These are phyloP conservation scores for Malurus leucopterus DNA, from an alignment of 2,797 vertebrate genomes.

Conservation along the genomic window DNA sequence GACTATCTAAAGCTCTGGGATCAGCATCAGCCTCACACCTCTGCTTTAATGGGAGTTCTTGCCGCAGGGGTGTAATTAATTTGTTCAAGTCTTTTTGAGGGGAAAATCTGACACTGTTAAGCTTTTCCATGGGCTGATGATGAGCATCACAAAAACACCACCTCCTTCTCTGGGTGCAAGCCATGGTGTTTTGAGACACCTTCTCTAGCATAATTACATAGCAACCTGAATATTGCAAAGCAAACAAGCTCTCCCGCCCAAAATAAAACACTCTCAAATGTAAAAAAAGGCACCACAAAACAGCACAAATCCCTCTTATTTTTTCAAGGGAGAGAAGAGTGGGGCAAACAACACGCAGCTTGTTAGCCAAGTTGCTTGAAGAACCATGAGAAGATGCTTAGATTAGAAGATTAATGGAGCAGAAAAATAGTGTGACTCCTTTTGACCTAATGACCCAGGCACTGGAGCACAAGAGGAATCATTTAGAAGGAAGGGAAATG, in stretches of 20 bases:
- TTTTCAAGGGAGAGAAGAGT: not conserved
- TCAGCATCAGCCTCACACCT: not conserved
- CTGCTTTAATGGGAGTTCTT: not conserved
- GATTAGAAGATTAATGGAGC: not conserved
- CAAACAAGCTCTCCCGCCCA: slow-evolving; percentile 22
- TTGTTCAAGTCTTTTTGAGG: not conserved
- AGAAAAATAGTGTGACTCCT: not conserved
- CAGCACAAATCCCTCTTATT: not conserved
- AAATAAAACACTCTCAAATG: not conserved
- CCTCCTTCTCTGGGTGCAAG: not conserved
- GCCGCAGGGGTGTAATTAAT: not conserved
- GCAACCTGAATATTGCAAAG: slow-evolving; percentile 24
- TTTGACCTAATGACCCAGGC: not conserved
- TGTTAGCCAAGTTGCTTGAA: not conserved
- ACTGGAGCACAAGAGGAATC: not conserved
- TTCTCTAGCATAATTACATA: slow-evolving; percentile 22
- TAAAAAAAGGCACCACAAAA: not conserved
- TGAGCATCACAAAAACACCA: not conserved
- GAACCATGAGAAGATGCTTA: not conserved
- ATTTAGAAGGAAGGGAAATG: not conserved
- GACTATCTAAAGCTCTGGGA: not conserved
- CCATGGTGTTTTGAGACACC: slow-evolving; percentile 1
- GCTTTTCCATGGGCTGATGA: not conserved
- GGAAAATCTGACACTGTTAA: not conserved
- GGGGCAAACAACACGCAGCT: not conserved